Conservation (phyloP, 2,113 vertebrate genomes). For the Laticauda laticaudata region DNA sequence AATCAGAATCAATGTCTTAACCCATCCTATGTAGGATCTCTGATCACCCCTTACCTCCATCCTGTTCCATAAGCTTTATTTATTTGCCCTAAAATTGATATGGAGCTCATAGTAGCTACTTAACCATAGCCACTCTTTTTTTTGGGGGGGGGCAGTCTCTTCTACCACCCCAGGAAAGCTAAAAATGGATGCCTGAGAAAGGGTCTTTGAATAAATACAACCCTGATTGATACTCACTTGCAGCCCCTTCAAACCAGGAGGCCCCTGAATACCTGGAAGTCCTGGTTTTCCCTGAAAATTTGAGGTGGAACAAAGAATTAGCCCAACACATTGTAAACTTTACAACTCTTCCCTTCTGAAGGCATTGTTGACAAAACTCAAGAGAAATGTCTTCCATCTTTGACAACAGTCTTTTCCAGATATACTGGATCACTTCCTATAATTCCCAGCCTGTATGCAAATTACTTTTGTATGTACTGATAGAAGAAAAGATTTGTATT, state of each 20-base stretch:
- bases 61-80: neutral
- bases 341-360: neutral
- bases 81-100: neutral
- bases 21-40: neutral
- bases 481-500: neutral
- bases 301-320: neutral
- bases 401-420: neutral
- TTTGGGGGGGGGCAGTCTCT: neutral
- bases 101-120: neutral
- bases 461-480: neutral
- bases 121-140: neutral
- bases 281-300: conserved; percentile 82
- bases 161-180: neutral
- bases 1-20: neutral
- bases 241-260: conserved; percentile 79
- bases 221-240: conserved; percentile 70
- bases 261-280: conserved; percentile 81
- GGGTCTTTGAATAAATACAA: neutral
- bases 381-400: too few relatives aligned
- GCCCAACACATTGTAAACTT: neutral
- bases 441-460: neutral
- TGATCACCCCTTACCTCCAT: neutral
- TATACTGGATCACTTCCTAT: neutral
- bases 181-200: neutral
- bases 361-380: neutral